Base-by-base conservation (phyloP, 2,113 vertebrate genomes). In the Muscicapa adusta region DNA sequence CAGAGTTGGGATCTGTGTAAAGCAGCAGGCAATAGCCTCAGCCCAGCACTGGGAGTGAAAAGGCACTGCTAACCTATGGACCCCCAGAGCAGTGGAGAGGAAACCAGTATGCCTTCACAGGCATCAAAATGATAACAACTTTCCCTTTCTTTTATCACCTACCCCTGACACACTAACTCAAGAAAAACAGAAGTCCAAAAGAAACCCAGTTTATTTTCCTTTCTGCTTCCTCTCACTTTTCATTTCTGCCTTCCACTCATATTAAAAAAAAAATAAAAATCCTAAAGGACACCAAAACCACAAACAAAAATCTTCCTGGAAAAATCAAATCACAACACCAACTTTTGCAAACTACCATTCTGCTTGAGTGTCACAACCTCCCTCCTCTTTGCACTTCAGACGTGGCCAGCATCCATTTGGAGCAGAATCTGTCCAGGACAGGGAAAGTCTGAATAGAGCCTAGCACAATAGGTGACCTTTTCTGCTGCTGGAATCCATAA, bases 401-500 rank as follows among this genome's bases (percentile, higher is more conserved):
- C 53, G n/a, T 94, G 93, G 91, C 68, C 10, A 1, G 53, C 40
- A 87, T 96, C 94, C 89, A 87, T 60, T 50, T 18, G 0, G 77
- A 91, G n/a, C 57, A 85, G 56, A 84, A 89, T 93, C 53, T 36
- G 61, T 57, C 70, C 77, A 68, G 83, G 84, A 71, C 43, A 71
- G 57, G 58, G 79, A 60, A 91, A 86, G 72, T 40, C 89, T 93
- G 91, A 94, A 95, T 73, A 91, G 74, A 7, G 54, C 58, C 82
- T 77, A 88, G 85, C 57, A 96, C 80, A 95, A 94, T 36, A 74
- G 65, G n/a, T 87, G 85, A 96, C 94, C 92, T 94, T 91, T 91
- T 43, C 83, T 93, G 63, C 73, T 81, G 70, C 65, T 92, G 57
- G 70, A 94, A 89, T 91, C 89, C 18, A 12, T 66, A 94, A 91